Evolutionary conservation across 1,140 invertebrate species (phyloP), one percentile per base, ranked within the genome.

Genomic region (Diachasma alloeum): DNA sequence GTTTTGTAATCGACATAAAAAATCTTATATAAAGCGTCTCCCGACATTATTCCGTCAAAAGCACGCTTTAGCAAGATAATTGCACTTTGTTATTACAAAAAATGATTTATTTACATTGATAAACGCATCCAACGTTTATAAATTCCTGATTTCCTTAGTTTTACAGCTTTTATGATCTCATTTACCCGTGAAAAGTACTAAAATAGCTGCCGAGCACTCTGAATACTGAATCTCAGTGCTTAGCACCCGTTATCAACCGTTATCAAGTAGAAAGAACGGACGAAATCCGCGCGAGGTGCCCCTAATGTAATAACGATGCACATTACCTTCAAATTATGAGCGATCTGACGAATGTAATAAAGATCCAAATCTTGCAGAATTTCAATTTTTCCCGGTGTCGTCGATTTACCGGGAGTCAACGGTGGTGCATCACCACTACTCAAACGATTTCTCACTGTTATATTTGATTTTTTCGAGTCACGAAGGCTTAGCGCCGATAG

Each of bases 281-380:
- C 15, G 48, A 17, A 53, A 53, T 53, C 2, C n/a, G 44, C 10
- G 3, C 1, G 44, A 46, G 44, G 1, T 46, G n/a, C 9, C 48
- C 6, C 31, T 6, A 31, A 6, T 6, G 31, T 31, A 31, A 31
- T 53, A 26, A 31, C 24, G 22, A 31, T 26, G 19, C 26, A 26
- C 8, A 19, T 68, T 90, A 92, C 91, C 91, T 92, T 91, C 67
- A 91, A 87, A 82, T 91, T 91, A 80, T 91, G 91, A 46, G 91
- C 91, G 74, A 92, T 91, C 82, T 92, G 91, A 46, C 90, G 87
- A 79, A 92, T 91, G 83, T 92, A 92, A 85, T 91, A 92, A 59
- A 92, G 84, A 81, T 92, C 91, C 77, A 92, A 83, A 84, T 92
- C 91, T 78, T 92, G 91, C 13, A 92, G 84, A 67, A 91, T 87